Conservation (phyloP, 2,888 invertebrate genomes). For the Dilophus febrilis region DNA sequence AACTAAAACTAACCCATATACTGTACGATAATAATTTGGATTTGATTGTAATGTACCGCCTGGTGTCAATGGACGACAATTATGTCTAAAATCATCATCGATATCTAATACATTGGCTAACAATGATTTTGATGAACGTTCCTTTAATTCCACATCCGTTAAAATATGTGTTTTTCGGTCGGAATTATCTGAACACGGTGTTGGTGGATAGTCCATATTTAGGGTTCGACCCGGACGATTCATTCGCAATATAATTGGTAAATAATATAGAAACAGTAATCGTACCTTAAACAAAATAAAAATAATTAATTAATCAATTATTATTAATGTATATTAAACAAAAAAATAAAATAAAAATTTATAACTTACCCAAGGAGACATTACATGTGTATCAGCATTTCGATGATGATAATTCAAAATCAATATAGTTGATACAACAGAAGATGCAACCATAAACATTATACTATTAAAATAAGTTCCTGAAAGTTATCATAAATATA, state of each 20-base stretch:
- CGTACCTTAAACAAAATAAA: slow-evolving; percentile 45
- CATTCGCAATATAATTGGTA: slow-evolving; percentile 95
- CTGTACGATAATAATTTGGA: slow-evolving; percentile 50
- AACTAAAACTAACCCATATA: slow-evolving; percentile 43
- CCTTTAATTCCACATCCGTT: slow-evolving; percentile 73
- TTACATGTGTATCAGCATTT: slow-evolving; percentile 90
- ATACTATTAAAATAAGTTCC: slow-evolving; percentile 98
- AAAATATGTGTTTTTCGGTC: slow-evolving; percentile 58
- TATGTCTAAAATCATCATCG: slow-evolving; percentile 86
- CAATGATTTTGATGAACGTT: slow-evolving; percentile 85
- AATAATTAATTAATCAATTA: too few species aligned
- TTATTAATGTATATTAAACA: too few species aligned
- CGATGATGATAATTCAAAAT: slow-evolving; percentile 97
- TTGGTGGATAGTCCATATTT: slow-evolving; percentile 31
- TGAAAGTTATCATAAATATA: slow-evolving; percentile 23
- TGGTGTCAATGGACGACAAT: slow-evolving; percentile 52
- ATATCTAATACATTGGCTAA: slow-evolving; percentile 93
- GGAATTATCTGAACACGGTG: slow-evolving; percentile 38
- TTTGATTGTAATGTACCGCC: slow-evolving; percentile 38
- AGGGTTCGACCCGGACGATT: slow-evolving; percentile 46
- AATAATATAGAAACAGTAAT: slow-evolving; percentile 87
- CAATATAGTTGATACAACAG: slow-evolving; percentile 93
- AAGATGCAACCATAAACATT: slow-evolving; percentile 99
- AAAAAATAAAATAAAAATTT: too few species aligned
- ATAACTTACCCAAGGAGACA: slow-evolving; percentile 91